Conservation (phyloP, 2,888 invertebrate genomes). For the Volucella inanis region DNA sequence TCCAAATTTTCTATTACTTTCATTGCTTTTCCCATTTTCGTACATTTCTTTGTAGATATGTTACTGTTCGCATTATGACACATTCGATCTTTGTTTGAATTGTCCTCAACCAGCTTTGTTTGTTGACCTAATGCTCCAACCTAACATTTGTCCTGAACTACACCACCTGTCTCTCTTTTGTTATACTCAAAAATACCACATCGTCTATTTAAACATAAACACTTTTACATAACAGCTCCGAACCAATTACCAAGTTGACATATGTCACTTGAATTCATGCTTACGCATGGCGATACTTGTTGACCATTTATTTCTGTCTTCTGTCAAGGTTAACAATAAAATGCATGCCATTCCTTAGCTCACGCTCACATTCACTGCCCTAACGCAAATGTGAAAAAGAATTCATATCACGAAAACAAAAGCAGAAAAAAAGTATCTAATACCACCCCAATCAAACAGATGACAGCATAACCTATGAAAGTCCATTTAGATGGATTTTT, state of each 20-base stretch:
- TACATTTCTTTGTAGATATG: too few relatives aligned
- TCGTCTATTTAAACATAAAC: background rate
- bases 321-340: conserved; percentile 53
- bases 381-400: conserved; percentile 3
- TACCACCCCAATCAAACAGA: background rate
- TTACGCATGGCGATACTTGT: conserved; percentile 5
- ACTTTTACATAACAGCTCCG: background rate
- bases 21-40: too few relatives aligned
- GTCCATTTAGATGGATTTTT: conserved; percentile 38
- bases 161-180: too few relatives aligned
- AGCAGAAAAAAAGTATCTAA: conserved; percentile 12
- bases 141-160: too few relatives aligned
- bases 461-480: conserved; percentile 60
- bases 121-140: too few relatives aligned
- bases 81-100: too few relatives aligned
- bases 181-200: too few relatives aligned
- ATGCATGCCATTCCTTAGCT: conserved; percentile 21
- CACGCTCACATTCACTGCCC: background rate
- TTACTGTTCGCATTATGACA: too few relatives aligned
- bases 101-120: too few relatives aligned
- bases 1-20: too few relatives aligned
- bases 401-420: conserved; percentile 38
- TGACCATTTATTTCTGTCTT: conserved; percentile 44
- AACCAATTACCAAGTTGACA: conserved; percentile 40
- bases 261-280: conserved; percentile 22